Conservation (phyloP, 37 sponge, comb jelly and placozoan species). For the Dysidea cf. avara region DNA sequence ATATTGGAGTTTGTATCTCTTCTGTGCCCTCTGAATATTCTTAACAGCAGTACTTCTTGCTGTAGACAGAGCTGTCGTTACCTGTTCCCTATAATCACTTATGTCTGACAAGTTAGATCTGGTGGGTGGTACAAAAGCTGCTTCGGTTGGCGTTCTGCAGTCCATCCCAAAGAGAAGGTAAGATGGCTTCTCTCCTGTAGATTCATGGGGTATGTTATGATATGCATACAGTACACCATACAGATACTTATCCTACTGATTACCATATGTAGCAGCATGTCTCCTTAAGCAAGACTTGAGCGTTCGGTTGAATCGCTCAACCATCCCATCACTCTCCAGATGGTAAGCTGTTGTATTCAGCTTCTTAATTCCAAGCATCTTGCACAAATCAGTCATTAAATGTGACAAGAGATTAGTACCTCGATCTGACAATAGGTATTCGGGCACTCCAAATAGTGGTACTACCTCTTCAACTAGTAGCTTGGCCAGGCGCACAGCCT, state of each 20-base stretch:
- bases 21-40: too few relatives aligned
- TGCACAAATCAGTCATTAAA: conserved; percentile 36
- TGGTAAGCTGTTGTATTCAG: conserved; percentile 10
- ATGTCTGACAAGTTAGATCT: not conserved
- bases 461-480: conserved; percentile 36
- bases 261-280: not conserved
- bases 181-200: conserved; percentile 31
- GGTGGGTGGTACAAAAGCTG: conserved; percentile 12
- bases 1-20: too few relatives aligned
- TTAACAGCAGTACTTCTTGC: too few relatives aligned
- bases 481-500: conserved; percentile 29
- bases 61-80: conserved; percentile 8
- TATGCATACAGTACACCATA: conserved; percentile 11
- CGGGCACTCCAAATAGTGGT: conserved; percentile 43
- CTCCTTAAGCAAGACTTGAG: not conserved
- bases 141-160: conserved; percentile 17
- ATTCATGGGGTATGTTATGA: conserved; percentile 25
- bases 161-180: conserved; percentile 43
- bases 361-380: conserved; percentile 22
- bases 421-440: conserved; percentile 41
- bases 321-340: conserved; percentile 1
- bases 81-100: conserved; percentile 24
- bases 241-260: conserved; percentile 42
- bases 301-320: too few relatives aligned
- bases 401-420: conserved; percentile 49